These are phyloP conservation scores for Euphydryas editha DNA, from an alignment of 2,888 invertebrate genomes.

Conservation along the genomic window DNA sequence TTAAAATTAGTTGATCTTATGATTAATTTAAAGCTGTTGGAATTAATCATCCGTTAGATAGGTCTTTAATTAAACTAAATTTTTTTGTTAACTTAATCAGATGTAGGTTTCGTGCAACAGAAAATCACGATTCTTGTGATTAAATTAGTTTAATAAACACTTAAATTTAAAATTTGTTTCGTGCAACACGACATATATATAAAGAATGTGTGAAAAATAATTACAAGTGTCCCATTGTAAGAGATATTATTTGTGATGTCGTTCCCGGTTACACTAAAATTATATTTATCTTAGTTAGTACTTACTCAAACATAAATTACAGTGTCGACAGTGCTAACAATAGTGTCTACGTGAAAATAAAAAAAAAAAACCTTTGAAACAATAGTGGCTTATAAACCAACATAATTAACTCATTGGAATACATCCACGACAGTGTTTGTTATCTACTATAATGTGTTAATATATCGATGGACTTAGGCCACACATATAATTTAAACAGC, in stretches of 20 bases:
- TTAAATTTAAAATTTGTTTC: too few relatives aligned
- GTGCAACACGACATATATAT: too few relatives aligned
- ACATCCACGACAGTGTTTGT: conserved; percentile 22
- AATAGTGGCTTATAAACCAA: conserved; percentile 28
- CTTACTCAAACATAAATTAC: not conserved
- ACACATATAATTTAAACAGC: too few relatives aligned
- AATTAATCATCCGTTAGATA: too few relatives aligned
- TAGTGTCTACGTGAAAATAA: not conserved
- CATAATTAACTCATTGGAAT: conserved; percentile 31
- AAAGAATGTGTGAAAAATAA: not conserved
- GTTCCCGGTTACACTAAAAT: not conserved
- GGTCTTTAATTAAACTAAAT: too few relatives aligned
- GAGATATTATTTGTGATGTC: not conserved
- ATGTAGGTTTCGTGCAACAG: too few relatives aligned
- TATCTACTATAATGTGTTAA: not conserved
- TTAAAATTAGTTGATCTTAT: too few relatives aligned
- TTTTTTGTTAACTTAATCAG: too few relatives aligned
- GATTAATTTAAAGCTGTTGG: too few relatives aligned
- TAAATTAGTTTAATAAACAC: too few relatives aligned
- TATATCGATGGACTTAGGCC: not conserved
- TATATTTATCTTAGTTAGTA: not conserved
- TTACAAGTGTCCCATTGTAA: not conserved
- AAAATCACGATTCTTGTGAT: too few relatives aligned
- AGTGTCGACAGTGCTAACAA: not conserved
- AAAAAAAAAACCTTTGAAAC: conserved; percentile 14